Base-by-base conservation (phyloP, 2,888 invertebrate species). In the Heliconius hortense region DNA sequence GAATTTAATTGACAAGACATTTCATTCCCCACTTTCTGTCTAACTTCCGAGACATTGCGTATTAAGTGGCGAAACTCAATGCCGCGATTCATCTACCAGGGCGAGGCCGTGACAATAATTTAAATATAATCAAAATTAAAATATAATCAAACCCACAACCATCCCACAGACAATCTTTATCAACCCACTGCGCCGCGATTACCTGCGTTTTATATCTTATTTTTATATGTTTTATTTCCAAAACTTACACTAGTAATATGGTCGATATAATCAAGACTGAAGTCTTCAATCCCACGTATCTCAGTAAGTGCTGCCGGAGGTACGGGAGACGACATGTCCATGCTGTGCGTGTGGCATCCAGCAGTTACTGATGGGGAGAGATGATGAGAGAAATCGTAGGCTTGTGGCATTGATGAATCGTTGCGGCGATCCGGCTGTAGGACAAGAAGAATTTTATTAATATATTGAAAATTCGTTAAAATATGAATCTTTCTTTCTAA, bases 391-490 rank as follows among this genome's bases (percentile, higher is more conserved):
- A 94, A 94, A 80, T 94, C 94, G 79, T 93, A 92, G 76, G 93
- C 89, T 80, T 94, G 95, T 4, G 95, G 95, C 87, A 94, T 92
- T 63, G 95, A 95, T 11, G 95, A 95, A 83, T 96, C 96, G 83
- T 96, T 96, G 80, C 94, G 95, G 1, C 92, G 82, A 80, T 95
- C 94, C 39, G 92, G 90, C 95, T 95, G 84, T 7, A 24, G 7
- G 18, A 48, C 21, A 8, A 48, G 48, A 8, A 21, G 0, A 48
- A 21, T 18, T 48, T 48, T 48, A 48, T 48, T 48, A 48, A 2
- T 48, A 21, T 48, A 18, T 48, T 48, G 48, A 48, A 48, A 48
- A 18, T 15, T 43, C 1, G 5, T 43, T 48, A 18, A 48, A 21
- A 2, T 21, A 48, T 18, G 21, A 48, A n/a, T n/a, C n/a, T 18